A percentile compares a stretch with the other conserved stretches of the same genome.
phyloP scores from a whole-genome alignment of 2,888 invertebrate genomes.

The Melinopterus prodromus region DNA sequence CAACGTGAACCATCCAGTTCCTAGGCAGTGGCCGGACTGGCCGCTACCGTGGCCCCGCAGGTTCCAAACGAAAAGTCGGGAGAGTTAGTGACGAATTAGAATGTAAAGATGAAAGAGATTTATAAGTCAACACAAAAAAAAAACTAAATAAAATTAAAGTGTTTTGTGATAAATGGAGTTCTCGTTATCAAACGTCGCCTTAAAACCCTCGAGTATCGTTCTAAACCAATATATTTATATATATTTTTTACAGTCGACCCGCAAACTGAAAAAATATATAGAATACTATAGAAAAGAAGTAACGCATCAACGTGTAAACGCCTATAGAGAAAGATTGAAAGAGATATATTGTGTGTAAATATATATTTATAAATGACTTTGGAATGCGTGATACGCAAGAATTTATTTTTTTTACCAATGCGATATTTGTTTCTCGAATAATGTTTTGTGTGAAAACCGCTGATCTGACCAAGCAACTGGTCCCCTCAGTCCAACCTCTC shows the following conservation, averaged over 20 bases:
- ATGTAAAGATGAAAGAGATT: conserved; percentile 8
- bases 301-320: not conserved
- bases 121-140: conserved; percentile 24
- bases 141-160: conserved; percentile 46
- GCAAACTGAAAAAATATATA: not conserved
- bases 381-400: conserved; percentile 21
- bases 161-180: conserved; percentile 37
- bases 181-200: conserved; percentile 37
- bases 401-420: conserved; percentile 23
- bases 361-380: conserved; percentile 32
- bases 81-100: conserved; percentile 65
- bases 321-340: not conserved
- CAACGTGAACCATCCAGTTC: conserved; percentile 84
- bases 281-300: not conserved
- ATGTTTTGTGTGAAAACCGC: not conserved
- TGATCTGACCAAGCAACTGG: not conserved
- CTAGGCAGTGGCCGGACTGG: conserved; percentile 84
- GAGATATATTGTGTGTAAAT: conserved; percentile 10
- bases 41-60: conserved; percentile 84
- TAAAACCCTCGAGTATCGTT: conserved; percentile 37
- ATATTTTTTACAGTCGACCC: conserved; percentile 7
- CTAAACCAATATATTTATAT: conserved; percentile 36
- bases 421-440: not conserved
- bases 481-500: not conserved
- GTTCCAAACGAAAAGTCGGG: conserved; percentile 71